A percentile compares a stretch with the other conserved stretches of the same genome.
Evolutionary conservation across 2,797 vertebrate species (phyloP).

Genomic region (Buceros bicornis): DNA sequence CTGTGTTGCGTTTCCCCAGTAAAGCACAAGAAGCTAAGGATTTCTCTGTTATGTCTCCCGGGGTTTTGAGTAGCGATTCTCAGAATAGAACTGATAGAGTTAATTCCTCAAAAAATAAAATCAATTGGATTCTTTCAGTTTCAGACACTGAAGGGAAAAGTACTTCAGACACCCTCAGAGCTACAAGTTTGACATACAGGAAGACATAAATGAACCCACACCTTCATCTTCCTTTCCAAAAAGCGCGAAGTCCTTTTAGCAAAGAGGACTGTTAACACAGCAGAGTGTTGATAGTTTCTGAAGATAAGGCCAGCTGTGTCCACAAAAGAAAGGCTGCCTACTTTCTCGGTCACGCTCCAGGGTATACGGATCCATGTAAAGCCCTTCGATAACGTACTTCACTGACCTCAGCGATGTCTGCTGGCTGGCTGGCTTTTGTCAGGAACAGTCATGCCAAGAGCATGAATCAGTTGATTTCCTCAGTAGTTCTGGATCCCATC

Average conservation of each 20-base stretch:
- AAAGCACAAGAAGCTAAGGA: not conserved
- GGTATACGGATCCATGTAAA: not conserved
- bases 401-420: not conserved
- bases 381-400: not conserved
- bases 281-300: not conserved
- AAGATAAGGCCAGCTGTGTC: not conserved
- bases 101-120: not conserved
- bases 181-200: not conserved
- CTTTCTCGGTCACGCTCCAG: not conserved
- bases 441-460: not conserved
- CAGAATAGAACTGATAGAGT: not conserved
- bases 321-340: not conserved
- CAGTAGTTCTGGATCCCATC: not conserved
- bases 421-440: not conserved
- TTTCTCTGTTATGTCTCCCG: not conserved
- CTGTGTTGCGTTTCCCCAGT: not conserved
- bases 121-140: not conserved
- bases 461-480: accelerated
- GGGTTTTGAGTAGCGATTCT: not conserved
- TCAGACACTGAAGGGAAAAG: not conserved
- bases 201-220: not conserved
- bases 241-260: not conserved
- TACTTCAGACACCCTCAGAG: not conserved
- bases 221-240: not conserved
- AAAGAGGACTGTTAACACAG: not conserved